Conservation (phyloP, 2,888 invertebrate genomes). For the Hipparchia sbordonii region DNA sequence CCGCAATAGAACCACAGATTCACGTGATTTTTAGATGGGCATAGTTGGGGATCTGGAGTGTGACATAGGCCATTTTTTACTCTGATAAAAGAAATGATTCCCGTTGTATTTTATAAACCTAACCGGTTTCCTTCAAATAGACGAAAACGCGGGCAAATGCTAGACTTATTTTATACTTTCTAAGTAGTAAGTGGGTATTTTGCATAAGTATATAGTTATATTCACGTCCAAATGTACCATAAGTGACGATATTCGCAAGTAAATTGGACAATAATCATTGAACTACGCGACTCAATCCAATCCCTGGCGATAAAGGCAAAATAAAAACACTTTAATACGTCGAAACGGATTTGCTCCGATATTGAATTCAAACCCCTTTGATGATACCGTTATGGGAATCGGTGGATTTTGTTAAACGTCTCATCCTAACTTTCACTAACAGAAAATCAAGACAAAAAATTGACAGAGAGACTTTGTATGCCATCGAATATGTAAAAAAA, state of each 20-base stretch:
- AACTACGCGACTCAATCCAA: slow-evolving; percentile 51
- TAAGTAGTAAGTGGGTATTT: not conserved
- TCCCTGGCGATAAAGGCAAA: slow-evolving; percentile 54
- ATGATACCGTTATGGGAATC: slow-evolving; percentile 53
- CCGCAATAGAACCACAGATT: no score
- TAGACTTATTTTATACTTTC: not conserved
- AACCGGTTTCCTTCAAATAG: no score
- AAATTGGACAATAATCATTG: slow-evolving; percentile 55
- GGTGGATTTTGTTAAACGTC: slow-evolving; percentile 48
- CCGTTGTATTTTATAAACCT: no score
- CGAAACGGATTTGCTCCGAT: slow-evolving; percentile 53
- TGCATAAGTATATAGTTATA: slow-evolving; percentile 31
- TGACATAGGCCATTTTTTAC: no score
- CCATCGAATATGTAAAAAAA: no score
- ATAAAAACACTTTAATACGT: slow-evolving; percentile 59
- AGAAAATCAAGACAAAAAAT: not conserved
- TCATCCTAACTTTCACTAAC: slow-evolving; percentile 9
- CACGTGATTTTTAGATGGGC: no score
- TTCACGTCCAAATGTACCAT: slow-evolving; percentile 22
- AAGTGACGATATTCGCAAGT: slow-evolving; percentile 45
- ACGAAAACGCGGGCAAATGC: no score
- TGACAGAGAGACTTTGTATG: no score
- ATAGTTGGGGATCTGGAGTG: no score
- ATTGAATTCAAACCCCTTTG: slow-evolving; percentile 58
- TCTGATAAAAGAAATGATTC: no score